Conservation (phyloP, 1,140 invertebrate species). For the Drosophila biarmipes region DNA sequence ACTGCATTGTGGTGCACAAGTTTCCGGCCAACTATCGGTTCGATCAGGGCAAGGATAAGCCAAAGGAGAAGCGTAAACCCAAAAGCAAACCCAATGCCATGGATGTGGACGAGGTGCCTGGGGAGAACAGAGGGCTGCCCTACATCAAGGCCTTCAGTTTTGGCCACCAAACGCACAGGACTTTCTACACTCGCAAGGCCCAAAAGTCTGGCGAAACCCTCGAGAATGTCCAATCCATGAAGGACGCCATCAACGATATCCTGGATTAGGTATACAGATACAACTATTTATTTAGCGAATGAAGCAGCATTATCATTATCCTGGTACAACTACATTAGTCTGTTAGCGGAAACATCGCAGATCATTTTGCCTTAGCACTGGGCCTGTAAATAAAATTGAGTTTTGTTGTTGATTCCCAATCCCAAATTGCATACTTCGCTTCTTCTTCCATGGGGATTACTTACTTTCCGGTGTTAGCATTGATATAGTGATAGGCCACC, state of each 20-base stretch:
- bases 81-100: conserved; percentile 22
- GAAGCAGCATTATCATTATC: conserved; percentile 48
- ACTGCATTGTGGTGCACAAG: conserved; percentile 88
- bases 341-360: conserved; percentile 43
- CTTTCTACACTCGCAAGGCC: conserved; percentile 39
- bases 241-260: conserved; percentile 59
- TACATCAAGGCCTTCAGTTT: conserved; percentile 52
- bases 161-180: conserved; percentile 44
- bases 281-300: conserved; percentile 67
- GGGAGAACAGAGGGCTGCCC: neutral
- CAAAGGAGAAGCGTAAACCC: conserved; percentile 26
- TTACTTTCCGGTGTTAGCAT: conserved; percentile 88
- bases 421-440: too few relatives aligned
- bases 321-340: conserved; percentile 34
- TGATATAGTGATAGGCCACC: conserved; percentile 98
- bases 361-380: conserved; percentile 71
- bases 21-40: conserved; percentile 89
- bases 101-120: conserved; percentile 49
- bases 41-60: conserved; percentile 62
- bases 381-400: conserved; percentile 57
- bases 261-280: conserved; percentile 44
- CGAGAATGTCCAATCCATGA: conserved; percentile 49
- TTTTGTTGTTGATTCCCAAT: conserved; percentile 19
- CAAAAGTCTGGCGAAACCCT: conserved; percentile 24
- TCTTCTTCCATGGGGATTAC: conserved; percentile 16